These are phyloP conservation scores for Galago senegalensis DNA, from an alignment of 2,797 vertebrate species.

Conservation along the genomic window DNA sequence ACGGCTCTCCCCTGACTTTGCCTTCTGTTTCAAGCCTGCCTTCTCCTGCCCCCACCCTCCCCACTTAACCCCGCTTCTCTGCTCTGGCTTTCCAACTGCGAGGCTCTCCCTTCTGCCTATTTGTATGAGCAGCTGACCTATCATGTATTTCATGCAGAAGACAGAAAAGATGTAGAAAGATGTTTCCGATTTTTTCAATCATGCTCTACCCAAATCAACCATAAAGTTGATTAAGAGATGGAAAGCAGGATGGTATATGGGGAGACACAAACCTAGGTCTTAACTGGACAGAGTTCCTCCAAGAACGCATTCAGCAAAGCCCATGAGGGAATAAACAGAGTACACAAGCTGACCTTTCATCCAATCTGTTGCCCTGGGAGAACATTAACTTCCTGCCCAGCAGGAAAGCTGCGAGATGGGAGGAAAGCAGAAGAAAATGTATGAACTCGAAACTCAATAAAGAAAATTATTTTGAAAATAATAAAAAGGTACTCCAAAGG, in stretches of 20 bases:
- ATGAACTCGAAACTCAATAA: constrained; percentile 5
- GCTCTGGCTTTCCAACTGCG: neutral
- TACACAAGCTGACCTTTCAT: neutral
- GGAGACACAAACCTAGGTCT: neutral
- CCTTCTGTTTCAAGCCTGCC: constrained; percentile 18
- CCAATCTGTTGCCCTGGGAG: constrained; percentile 21
- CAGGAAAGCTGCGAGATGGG: neutral
- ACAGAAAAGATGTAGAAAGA: neutral
- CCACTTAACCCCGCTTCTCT: neutral
- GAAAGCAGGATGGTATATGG: neutral
- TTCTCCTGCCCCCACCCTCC: neutral
- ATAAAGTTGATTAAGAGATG: neutral
- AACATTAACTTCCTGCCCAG: constrained; percentile 51
- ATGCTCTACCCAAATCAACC: neutral
- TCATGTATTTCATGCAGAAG: neutral
- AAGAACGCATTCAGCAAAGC: neutral
- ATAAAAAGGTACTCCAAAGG: constrained; percentile 64
- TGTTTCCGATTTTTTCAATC: constrained; percentile 25
- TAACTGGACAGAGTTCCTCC: neutral
- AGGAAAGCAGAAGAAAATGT: constrained; percentile 71
- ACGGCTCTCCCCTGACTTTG: constrained; percentile 1
- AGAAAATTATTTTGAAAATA: constrained; percentile 51
- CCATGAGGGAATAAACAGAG: neutral
- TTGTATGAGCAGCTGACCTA: neutral
- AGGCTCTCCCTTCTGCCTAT: constrained; percentile 7